Evolutionary conservation across 1,140 invertebrate species (phyloP).

Genomic region (Drosophila dunni): DNA sequence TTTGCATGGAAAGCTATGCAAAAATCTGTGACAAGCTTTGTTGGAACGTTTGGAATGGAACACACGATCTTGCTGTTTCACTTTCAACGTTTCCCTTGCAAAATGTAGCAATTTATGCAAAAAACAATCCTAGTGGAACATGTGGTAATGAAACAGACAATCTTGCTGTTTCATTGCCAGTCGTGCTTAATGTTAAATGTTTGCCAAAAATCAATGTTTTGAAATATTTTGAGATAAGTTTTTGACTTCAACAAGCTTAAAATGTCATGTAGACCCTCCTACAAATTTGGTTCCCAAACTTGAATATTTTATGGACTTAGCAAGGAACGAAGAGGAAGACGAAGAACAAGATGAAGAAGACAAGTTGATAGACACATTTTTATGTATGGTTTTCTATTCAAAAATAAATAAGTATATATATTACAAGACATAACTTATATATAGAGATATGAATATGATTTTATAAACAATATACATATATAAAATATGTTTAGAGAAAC

Average conservation of each 20-base stretch:
- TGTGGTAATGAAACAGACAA: conserved; percentile 34
- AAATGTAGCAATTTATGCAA: conserved; percentile 23
- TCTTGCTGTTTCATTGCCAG: conserved; percentile 39
- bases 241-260: conserved; percentile 34
- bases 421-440: conserved; percentile 38
- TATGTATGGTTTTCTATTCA: conserved; percentile 32
- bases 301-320: conserved; percentile 36
- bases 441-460: conserved; percentile 62
- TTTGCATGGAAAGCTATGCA: not conserved
- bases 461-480: conserved; percentile 68
- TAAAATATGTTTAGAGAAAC: conserved; percentile 60
- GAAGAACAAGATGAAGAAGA: conserved; percentile 29
- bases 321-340: conserved; percentile 3
- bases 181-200: conserved; percentile 52
- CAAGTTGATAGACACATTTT: conserved; percentile 8
- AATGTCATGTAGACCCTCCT: conserved; percentile 19
- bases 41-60: conserved; percentile 28
- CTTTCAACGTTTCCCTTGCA: conserved; percentile 19
- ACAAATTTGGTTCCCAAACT: conserved; percentile 28
- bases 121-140: conserved; percentile 8
- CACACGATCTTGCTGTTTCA: conserved; percentile 38
- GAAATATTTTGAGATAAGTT: conserved; percentile 37
- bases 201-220: conserved; percentile 49
- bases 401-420: conserved; percentile 44
- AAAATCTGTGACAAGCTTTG: conserved; percentile 15